A percentile compares a stretch with the other conserved stretches of the same genome.
phyloP scores from a whole-genome alignment of 2,888 invertebrate genomes.

The Hydraecia micacea region DNA sequence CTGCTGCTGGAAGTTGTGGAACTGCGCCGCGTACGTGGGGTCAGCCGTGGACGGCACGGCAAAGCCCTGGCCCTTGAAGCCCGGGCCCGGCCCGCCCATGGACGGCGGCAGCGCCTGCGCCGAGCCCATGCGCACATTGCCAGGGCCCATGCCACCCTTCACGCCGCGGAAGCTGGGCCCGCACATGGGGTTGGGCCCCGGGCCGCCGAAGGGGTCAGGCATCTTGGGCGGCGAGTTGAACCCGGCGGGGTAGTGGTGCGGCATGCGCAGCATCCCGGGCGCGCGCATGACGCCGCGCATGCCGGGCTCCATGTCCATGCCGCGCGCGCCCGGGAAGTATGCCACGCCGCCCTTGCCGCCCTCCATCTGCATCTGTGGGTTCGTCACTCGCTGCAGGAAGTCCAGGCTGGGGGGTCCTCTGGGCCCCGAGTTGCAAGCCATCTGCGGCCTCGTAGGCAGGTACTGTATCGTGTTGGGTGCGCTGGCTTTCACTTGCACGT shows the following conservation, averaged over 20 bases:
- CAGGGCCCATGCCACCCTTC: conserved; percentile 82
- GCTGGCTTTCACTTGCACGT: conserved; percentile 98
- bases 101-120: conserved; percentile 94
- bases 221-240: conserved; percentile 88
- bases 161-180: conserved; percentile 84
- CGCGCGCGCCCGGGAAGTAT: conserved; percentile 93
- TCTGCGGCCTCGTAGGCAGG: conserved; percentile 98
- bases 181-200: conserved; percentile 78
- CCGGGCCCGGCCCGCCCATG: conserved; percentile 92
- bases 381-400: conserved; percentile 96
- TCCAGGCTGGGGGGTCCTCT: conserved; percentile 96
- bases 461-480: conserved; percentile 99
- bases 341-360: conserved; percentile 89
- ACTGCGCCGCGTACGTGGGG: conserved; percentile 98
- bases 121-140: conserved; percentile 83
- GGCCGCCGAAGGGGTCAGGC: conserved; percentile 81
- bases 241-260: conserved; percentile 87
- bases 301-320: conserved; percentile 86
- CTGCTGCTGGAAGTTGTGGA: conserved; percentile 98
- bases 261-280: conserved; percentile 85
- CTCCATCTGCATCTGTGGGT: conserved; percentile 94
- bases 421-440: conserved; percentile 92
- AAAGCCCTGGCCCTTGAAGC: conserved; percentile 95
- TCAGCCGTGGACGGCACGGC: conserved; percentile 96
- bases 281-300: conserved; percentile 88